A percentile compares a stretch with the other conserved stretches of the same genome.
These are phyloP conservation scores for Ips typographus DNA, from an alignment of 1,140 invertebrate species.

Conservation along the genomic window DNA sequence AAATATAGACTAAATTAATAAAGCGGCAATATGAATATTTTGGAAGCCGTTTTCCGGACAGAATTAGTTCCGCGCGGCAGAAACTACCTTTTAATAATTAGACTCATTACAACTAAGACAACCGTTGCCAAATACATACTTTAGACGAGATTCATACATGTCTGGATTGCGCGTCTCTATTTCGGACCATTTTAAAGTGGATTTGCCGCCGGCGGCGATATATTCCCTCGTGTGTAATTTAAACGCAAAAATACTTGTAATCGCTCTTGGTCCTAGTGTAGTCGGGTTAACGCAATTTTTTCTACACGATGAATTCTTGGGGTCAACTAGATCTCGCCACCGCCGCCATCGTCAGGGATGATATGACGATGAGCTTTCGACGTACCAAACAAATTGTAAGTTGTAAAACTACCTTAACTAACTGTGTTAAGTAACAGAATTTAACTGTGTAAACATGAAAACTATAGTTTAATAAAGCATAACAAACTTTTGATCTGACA, in stretches of 20 bases:
- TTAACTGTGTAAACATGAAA: neutral
- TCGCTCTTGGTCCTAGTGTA: neutral
- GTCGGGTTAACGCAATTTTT: neutral
- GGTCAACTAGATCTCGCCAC: conserved; percentile 62
- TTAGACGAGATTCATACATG: conserved; percentile 20
- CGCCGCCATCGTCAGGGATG: conserved; percentile 63
- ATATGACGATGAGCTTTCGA: conserved; percentile 57
- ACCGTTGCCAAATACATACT: conserved; percentile 31
- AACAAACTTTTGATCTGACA: too few relatives aligned
- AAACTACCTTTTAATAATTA: conserved; percentile 27
- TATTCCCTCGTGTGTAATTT: neutral
- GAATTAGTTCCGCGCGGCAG: conserved; percentile 33
- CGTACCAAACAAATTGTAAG: conserved; percentile 59
- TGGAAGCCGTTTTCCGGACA: neutral
- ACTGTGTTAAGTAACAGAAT: neutral
- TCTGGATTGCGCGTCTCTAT: conserved; percentile 24
- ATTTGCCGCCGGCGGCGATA: neutral
- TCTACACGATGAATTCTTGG: conserved; percentile 62
- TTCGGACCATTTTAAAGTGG: conserved; percentile 21
- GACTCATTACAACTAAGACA: conserved; percentile 20
- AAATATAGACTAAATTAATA: too few relatives aligned
- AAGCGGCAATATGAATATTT: too few relatives aligned
- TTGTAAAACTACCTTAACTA: conserved; percentile 21
- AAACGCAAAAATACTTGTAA: too few relatives aligned
- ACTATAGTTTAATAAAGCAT: too few relatives aligned